Evolutionary conservation across 2,797 vertebrate genomes (phyloP).

Genomic region (Paratrypauchen microcephalus): DNA sequence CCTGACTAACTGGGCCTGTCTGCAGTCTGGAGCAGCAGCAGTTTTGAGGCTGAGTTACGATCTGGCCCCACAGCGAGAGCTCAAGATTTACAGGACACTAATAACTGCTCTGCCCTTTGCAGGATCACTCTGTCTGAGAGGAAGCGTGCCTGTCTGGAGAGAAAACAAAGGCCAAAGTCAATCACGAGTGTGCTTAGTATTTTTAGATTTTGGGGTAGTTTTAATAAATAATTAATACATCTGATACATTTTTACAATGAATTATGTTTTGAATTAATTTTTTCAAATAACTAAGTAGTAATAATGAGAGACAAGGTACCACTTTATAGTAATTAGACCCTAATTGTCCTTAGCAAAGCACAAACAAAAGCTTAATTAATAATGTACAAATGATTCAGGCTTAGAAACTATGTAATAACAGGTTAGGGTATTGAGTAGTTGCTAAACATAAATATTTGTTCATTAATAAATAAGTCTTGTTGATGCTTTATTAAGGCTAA

Average conservation of each 20-base stretch:
- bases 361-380: too few relatives aligned
- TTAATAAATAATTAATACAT: neutral
- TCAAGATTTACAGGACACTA: constrained; percentile 67
- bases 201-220: neutral
- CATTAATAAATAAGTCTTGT: too few relatives aligned
- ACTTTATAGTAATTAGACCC: too few relatives aligned
- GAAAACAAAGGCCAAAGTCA: constrained; percentile 6
- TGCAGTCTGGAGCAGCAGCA: constrained; percentile 39
- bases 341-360: too few relatives aligned
- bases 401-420: too few relatives aligned
- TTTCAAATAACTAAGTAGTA: too few relatives aligned
- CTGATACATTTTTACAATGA: neutral
- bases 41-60: constrained; percentile 52
- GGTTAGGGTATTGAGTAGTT: too few relatives aligned
- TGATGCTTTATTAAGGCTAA: too few relatives aligned
- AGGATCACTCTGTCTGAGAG: constrained; percentile 37
- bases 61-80: constrained; percentile 45
- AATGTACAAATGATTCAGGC: too few relatives aligned
- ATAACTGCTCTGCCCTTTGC: constrained; percentile 61
- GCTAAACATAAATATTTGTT: too few relatives aligned
- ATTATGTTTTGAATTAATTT: neutral
- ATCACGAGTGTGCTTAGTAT: neutral
- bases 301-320: too few relatives aligned
- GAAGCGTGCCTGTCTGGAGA: constrained; percentile 18
- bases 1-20: constrained; percentile 5